Conservation (phyloP, 2,113 vertebrate species). For the Egretta garzetta region DNA sequence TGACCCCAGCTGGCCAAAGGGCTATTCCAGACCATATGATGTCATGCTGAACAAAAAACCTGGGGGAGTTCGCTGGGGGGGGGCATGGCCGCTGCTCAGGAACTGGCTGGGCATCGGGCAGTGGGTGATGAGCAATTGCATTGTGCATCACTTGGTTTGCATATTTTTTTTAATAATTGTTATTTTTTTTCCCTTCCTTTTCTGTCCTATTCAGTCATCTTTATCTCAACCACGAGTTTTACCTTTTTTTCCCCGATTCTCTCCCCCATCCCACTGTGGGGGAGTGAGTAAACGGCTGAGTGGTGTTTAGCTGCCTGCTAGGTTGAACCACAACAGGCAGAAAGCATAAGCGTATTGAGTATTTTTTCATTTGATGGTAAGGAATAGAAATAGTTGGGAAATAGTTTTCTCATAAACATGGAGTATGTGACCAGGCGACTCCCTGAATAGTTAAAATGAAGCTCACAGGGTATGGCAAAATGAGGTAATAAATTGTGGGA, state of each 20-base stretch:
- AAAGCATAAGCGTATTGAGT: not conserved
- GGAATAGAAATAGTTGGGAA: slow-evolving; percentile 1
- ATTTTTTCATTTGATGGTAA: not conserved
- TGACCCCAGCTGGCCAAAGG: no score
- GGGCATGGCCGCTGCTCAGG: no score
- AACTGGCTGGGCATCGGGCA: no score
- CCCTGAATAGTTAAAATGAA: not conserved
- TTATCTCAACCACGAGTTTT: not conserved
- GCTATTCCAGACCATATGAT: no score
- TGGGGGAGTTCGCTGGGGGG: no score
- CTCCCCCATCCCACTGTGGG: not conserved
- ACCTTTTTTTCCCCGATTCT: not conserved
- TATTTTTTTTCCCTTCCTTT: not conserved
- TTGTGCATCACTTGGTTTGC: not conserved
- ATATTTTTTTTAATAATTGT: not conserved
- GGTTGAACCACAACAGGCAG: not conserved
- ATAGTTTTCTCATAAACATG: not conserved
- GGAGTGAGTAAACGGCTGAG: not conserved
- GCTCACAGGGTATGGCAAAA: not conserved
- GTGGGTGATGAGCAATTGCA: not conserved
- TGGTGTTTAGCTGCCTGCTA: not conserved
- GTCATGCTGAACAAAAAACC: no score
- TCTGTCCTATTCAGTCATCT: not conserved
- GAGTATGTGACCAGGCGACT: not conserved
- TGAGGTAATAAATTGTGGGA: not conserved